phyloP scores from a whole-genome alignment of 2,113 vertebrate genomes.

The Pollimyrus isidori region DNA sequence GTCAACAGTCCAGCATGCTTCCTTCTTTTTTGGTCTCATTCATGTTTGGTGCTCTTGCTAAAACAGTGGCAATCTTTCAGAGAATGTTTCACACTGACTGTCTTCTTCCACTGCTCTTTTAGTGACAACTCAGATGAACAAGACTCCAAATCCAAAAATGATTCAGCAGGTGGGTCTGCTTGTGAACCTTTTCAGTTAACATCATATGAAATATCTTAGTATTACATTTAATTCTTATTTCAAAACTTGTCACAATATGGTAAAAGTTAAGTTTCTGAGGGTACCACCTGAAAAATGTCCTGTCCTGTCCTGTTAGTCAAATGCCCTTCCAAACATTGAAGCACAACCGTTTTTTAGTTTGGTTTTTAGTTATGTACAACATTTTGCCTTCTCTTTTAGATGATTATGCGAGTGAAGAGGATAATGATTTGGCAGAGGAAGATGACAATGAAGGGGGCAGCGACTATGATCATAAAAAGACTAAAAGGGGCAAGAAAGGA shows the following conservation, averaged over 20 bases:
- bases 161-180: slow-evolving; percentile 78
- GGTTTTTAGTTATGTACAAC: neutral
- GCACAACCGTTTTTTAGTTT: neutral
- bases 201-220: neutral
- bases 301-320: neutral
- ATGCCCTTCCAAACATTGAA: neutral
- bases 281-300: neutral
- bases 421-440: slow-evolving; percentile 67
- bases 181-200: neutral
- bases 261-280: neutral
- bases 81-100: neutral
- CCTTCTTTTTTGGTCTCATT: neutral
- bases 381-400: slow-evolving; percentile 49
- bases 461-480: slow-evolving; percentile 77
- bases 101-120: slow-evolving; percentile 28
- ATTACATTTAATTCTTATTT: neutral
- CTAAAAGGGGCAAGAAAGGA: slow-evolving; percentile 75
- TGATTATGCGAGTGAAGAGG: slow-evolving; percentile 77
- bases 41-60: neutral
- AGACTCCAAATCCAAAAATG: slow-evolving; percentile 88
- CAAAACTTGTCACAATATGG: neutral
- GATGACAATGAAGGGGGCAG: slow-evolving; percentile 74
- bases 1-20: neutral
- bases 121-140: slow-evolving; percentile 98
- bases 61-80: neutral